Evolutionary conservation across 2,888 invertebrate genomes (phyloP).

Genomic region (Nephrotoma flavescens): DNA sequence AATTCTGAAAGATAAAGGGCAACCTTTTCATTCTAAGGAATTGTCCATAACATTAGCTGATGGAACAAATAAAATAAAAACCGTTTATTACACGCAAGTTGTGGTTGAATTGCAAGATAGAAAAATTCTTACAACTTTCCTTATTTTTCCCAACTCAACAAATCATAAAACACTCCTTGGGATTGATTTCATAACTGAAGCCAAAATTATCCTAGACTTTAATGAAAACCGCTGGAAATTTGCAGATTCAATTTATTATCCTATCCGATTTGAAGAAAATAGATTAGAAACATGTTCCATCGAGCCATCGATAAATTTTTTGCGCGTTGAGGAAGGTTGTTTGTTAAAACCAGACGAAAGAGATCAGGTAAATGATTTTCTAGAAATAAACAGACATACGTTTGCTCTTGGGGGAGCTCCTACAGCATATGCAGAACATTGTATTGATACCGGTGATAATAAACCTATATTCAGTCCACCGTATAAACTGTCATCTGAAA

Average conservation of each 20-base stretch:
- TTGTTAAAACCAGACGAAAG: neutral
- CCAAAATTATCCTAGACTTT: conserved; percentile 16
- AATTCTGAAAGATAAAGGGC: neutral
- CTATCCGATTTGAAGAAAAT: neutral
- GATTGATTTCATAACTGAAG: conserved; percentile 16
- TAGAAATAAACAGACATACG: neutral
- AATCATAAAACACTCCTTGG: too few relatives aligned
- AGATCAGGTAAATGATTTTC: neutral
- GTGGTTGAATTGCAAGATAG: conserved; percentile 9
- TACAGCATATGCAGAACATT: neutral
- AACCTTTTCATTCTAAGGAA: neutral
- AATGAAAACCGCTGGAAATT: conserved; percentile 15
- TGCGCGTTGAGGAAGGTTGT: neutral
- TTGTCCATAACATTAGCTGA: conserved; percentile 10
- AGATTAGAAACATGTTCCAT: too few relatives aligned
- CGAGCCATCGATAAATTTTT: neutral
- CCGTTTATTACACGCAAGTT: conserved; percentile 7
- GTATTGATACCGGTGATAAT: neutral
- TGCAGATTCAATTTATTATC: conserved; percentile 2
- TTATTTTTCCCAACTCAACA: conserved; percentile 15
- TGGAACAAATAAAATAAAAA: conserved; percentile 7
- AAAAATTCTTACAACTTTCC: conserved; percentile 13
- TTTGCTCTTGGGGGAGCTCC: neutral
- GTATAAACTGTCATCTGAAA: neutral
- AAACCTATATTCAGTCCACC: neutral